phyloP scores from a whole-genome alignment of 2,113 vertebrate genomes.

The Nyctereutes procyonoides region DNA sequence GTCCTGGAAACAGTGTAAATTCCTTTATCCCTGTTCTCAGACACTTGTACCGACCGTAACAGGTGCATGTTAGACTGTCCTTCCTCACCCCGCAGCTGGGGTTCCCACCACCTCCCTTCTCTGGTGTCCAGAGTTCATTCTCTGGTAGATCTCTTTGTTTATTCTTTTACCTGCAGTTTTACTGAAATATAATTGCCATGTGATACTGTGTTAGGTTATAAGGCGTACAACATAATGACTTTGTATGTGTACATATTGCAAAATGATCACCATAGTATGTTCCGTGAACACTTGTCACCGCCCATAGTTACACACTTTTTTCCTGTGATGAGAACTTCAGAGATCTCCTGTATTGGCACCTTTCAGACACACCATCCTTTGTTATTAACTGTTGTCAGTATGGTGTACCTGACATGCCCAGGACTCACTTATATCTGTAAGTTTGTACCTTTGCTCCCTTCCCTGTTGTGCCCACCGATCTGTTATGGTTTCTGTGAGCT shows the following conservation, averaged over 20 bases:
- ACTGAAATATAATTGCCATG: neutral
- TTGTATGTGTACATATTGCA: neutral
- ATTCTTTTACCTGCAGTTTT: neutral
- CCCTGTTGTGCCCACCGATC: neutral
- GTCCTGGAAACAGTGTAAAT: neutral
- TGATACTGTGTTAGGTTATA: neutral
- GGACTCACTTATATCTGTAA: neutral
- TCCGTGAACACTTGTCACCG: neutral
- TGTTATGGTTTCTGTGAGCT: neutral
- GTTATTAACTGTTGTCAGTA: neutral
- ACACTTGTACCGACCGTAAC: too few relatives aligned
- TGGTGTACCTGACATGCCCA: neutral
- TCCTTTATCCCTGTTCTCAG: neutral
- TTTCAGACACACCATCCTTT: neutral
- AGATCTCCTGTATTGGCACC: neutral
- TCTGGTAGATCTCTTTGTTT: neutral
- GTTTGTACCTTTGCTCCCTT: neutral
- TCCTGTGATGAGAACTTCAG: neutral
- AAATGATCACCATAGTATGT: neutral
- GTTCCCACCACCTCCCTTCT: neutral
- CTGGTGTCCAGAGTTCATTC: neutral
- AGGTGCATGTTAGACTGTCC: too few relatives aligned
- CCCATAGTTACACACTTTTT: neutral
- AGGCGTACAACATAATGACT: neutral
- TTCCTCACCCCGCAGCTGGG: too few relatives aligned